A percentile compares a stretch with the other conserved stretches of the same genome.
phyloP scores from a whole-genome alignment of 1,140 invertebrate genomes.

The Apis dorsata region DNA sequence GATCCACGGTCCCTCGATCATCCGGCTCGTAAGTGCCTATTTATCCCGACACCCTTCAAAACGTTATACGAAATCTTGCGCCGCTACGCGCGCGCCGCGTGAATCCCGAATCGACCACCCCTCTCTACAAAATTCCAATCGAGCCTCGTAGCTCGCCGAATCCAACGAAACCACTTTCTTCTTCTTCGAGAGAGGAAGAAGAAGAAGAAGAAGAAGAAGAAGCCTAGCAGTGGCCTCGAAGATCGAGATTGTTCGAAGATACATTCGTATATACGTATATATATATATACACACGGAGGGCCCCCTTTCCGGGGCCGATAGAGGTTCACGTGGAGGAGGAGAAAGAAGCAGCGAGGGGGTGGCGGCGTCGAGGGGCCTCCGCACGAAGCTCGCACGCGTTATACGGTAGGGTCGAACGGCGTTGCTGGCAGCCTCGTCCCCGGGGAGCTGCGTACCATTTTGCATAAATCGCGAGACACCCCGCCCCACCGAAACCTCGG shows the following conservation, averaged over 20 bases:
- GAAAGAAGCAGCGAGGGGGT: constrained; percentile 22
- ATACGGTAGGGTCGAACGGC: constrained; percentile 66
- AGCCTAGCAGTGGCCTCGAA: not conserved
- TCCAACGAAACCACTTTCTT: too few relatives aligned
- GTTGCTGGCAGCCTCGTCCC: constrained; percentile 69
- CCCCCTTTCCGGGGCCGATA: constrained; percentile 49
- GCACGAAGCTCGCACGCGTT: constrained; percentile 71
- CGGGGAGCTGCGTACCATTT: constrained; percentile 78
- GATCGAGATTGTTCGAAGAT: constrained; percentile 27
- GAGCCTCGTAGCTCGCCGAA: too few relatives aligned
- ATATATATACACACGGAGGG: not conserved
- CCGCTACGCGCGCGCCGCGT: constrained; percentile 23
- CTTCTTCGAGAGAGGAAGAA: too few relatives aligned
- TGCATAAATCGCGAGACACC: constrained; percentile 80
- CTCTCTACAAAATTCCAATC: not conserved
- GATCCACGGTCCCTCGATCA: constrained; percentile 78
- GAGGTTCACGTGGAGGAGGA: constrained; percentile 42
- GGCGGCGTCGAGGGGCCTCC: constrained; percentile 32
- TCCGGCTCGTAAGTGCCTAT: constrained; percentile 73
- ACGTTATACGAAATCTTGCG: constrained; percentile 23
- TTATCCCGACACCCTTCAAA: constrained; percentile 70
- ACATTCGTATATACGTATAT: too few relatives aligned
- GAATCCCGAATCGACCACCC: constrained; percentile 13
- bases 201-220: too few relatives aligned
- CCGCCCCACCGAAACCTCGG: constrained; percentile 66